Conservation (phyloP, 2,888 invertebrate species). For the Hirtodrosophila histrioides region DNA sequence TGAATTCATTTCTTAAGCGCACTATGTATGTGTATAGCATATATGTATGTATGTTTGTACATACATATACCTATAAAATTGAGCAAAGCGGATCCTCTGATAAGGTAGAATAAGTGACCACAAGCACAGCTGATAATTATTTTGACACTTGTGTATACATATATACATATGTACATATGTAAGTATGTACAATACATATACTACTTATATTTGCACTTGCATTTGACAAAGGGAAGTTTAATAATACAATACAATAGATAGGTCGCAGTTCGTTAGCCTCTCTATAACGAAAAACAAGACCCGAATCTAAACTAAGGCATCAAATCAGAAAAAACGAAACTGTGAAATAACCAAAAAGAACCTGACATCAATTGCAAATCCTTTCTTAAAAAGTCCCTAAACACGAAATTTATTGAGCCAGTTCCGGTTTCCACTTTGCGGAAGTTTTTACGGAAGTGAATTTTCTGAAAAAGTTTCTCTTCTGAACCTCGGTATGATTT, state of each 20-base stretch:
- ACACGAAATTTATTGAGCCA: neutral
- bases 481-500: no score
- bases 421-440: no score
- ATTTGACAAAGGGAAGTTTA: neutral
- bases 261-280: slow-evolving; percentile 23
- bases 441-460: no score
- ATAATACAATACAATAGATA: neutral
- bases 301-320: neutral
- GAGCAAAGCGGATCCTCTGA: slow-evolving; percentile 34
- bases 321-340: no score
- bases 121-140: slow-evolving; percentile 1
- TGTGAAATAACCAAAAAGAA: no score
- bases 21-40: neutral
- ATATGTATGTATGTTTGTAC: neutral
- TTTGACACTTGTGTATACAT: neutral
- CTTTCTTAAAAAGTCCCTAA: neutral
- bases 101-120: slow-evolving; percentile 44
- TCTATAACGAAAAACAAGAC: neutral
- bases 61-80: slow-evolving; percentile 9
- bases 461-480: no score
- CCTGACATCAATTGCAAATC: neutral
- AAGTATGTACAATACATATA: neutral
- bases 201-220: neutral
- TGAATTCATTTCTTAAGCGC: slow-evolving; percentile 19
- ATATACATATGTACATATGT: slow-evolving; percentile 1